These are phyloP conservation scores for Anisognathus igniventris DNA, from an alignment of 2,797 vertebrate genomes.

Conservation along the genomic window DNA sequence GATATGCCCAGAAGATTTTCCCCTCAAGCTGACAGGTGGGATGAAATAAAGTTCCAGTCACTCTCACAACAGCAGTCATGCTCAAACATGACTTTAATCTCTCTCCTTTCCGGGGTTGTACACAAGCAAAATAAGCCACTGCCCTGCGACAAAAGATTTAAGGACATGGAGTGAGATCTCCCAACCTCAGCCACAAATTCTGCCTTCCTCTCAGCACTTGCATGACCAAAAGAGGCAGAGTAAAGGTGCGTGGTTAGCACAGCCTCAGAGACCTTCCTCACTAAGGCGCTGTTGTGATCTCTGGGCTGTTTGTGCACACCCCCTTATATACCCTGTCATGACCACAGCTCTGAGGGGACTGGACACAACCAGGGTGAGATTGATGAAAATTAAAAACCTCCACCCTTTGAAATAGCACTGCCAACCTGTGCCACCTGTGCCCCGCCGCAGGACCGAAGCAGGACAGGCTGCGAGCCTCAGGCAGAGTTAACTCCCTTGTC, in stretches of 20 bases:
- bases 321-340: rapidly evolving
- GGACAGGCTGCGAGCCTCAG: neutral
- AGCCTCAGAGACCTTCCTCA: neutral
- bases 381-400: neutral
- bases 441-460: rapidly evolving
- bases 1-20: neutral
- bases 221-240: neutral
- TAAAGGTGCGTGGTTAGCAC: neutral
- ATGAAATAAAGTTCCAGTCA: neutral
- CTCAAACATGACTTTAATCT: neutral
- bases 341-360: neutral
- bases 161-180: neutral
- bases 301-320: rapidly evolving
- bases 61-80: neutral
- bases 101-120: neutral
- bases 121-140: neutral
- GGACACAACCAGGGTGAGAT: neutral
- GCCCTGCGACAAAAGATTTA: neutral
- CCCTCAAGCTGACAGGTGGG: neutral
- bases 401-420: neutral
- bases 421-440: neutral
- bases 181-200: neutral
- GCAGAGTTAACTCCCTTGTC: neutral
- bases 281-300: rapidly evolving
- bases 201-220: neutral